phyloP scores from a whole-genome alignment of 2,113 vertebrate species.

The Zosterops borbonicus region DNA sequence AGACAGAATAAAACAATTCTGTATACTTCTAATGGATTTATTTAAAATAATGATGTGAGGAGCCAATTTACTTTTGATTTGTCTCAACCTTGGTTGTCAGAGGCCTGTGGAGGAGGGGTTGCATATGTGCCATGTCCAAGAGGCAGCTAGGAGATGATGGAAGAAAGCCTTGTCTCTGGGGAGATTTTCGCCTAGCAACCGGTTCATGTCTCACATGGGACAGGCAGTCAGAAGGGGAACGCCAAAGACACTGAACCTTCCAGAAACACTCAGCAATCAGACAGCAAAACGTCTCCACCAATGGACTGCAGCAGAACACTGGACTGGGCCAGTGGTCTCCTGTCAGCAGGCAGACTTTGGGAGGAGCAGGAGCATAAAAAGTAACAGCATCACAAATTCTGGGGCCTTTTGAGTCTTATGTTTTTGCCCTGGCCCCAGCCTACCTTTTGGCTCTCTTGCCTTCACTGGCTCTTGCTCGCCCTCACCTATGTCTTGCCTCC shows the following conservation, averaged over 20 bases:
- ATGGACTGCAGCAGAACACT: too few species aligned
- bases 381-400: neutral
- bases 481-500: neutral
- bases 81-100: neutral
- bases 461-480: fast-evolving
- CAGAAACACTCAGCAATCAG: neutral
- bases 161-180: neutral
- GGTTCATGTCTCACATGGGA: neutral
- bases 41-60: conserved; percentile 6
- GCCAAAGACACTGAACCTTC: neutral
- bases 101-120: neutral
- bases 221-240: neutral
- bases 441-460: neutral
- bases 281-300: neutral
- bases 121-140: neutral
- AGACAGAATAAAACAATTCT: conserved; percentile 1
- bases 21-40: conserved; percentile 26
- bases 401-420: neutral
- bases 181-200: neutral
- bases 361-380: neutral
- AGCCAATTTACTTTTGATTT: neutral
- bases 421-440: neutral
- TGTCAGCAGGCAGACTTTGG: neutral
- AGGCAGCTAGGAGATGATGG: neutral
- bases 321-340: neutral